These are phyloP conservation scores for Phymanthus crucifer DNA, from an alignment of 92 coral and sea anemone species.

Conservation along the genomic window DNA sequence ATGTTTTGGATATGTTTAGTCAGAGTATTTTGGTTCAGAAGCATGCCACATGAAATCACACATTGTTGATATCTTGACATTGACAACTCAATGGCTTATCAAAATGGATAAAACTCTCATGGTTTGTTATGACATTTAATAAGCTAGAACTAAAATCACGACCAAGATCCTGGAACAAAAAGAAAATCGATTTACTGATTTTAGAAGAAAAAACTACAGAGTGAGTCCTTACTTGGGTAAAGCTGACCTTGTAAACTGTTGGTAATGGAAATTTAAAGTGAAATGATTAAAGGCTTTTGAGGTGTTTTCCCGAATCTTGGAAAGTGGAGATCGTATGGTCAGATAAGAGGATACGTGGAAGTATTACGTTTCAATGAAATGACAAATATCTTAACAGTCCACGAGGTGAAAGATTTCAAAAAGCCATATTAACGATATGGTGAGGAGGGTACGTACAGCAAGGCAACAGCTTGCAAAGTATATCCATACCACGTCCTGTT, in stretches of 20 bases:
- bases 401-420: slow-evolving; percentile 2
- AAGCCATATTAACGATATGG: background rate
- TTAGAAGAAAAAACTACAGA: no score
- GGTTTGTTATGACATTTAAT: background rate
- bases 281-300: background rate
- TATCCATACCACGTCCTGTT: background rate
- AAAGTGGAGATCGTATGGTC: slow-evolving; percentile 21
- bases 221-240: no score
- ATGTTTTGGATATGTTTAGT: background rate
- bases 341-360: slow-evolving; percentile 18
- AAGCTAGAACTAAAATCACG: background rate
- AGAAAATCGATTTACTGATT: no score
- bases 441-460: slow-evolving; percentile 8
- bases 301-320: slow-evolving; percentile 15
- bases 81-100: slow-evolving; percentile 20
- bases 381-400: slow-evolving; percentile 10
- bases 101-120: slow-evolving; percentile 7
- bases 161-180: no score
- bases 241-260: no score
- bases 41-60: slow-evolving; percentile 6
- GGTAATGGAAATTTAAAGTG: background rate
- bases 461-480: slow-evolving; percentile 29
- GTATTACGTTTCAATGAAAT: slow-evolving; percentile 11
- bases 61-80: slow-evolving; percentile 18
- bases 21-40: background rate